Evolutionary conservation across 2,797 vertebrate genomes (phyloP).

Genomic region (Crenichthys baileyi): DNA sequence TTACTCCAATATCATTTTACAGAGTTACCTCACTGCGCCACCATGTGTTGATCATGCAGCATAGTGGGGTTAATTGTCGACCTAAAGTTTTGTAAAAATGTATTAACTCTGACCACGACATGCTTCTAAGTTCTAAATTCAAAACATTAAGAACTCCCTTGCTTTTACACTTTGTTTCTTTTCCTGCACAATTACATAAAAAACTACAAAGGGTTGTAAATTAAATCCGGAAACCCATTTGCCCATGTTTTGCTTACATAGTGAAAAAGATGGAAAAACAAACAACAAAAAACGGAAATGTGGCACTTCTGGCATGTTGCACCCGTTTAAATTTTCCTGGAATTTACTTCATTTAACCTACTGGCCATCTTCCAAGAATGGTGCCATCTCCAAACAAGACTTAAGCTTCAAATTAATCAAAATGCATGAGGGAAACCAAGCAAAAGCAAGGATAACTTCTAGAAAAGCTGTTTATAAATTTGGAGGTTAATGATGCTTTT

Average conservation of each 20-base stretch:
- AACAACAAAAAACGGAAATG: constrained; percentile 30
- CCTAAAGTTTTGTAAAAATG: background rate
- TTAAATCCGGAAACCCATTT: constrained; percentile 38
- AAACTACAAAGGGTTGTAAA: background rate
- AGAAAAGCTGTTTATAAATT: constrained; percentile 21
- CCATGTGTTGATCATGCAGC: background rate
- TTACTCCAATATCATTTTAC: too few relatives aligned
- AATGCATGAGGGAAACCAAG: constrained; percentile 22
- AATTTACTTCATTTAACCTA: constrained; percentile 30
- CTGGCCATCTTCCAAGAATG: constrained; percentile 14
- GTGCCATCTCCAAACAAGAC: constrained; percentile 8
- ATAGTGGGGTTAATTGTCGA: background rate
- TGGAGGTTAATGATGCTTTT: constrained; percentile 31
- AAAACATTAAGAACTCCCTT: too few relatives aligned
- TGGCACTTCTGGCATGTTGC: background rate
- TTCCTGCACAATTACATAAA: background rate
- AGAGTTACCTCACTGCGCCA: background rate
- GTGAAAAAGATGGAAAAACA: constrained; percentile 32
- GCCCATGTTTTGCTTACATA: constrained; percentile 4
- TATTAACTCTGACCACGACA: background rate
- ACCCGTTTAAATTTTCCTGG: constrained; percentile 22
- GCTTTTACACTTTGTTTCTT: background rate
- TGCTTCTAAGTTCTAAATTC: background rate
- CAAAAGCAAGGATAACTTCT: constrained; percentile 27
- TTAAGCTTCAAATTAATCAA: constrained; percentile 43